Conservation (phyloP, 2,797 vertebrate species). For the Anabas testudineus region DNA sequence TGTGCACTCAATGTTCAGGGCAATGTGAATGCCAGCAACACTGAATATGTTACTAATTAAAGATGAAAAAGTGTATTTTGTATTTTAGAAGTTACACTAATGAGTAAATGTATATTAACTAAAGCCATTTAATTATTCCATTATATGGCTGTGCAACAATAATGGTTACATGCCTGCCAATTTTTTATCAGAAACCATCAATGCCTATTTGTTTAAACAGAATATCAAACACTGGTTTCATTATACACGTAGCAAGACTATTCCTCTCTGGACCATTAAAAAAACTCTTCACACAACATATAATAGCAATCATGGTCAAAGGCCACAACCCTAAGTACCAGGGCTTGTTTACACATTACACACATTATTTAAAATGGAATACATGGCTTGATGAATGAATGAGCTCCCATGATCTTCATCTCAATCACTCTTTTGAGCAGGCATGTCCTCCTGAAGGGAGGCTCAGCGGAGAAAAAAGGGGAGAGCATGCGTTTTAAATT, state of each 20-base stretch:
- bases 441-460: slow-evolving; percentile 57
- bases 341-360: slow-evolving; percentile 67
- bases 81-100: neutral
- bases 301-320: slow-evolving; percentile 59
- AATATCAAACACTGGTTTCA: slow-evolving; percentile 14
- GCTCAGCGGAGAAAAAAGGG: slow-evolving; percentile 47
- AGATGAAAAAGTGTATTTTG: neutral
- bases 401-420: slow-evolving; percentile 58
- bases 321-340: slow-evolving; percentile 46
- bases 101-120: no score
- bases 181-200: neutral
- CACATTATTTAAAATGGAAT: slow-evolving; percentile 61
- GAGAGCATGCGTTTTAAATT: slow-evolving; percentile 71
- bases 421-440: slow-evolving; percentile 58
- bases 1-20: slow-evolving; percentile 15
- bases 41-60: slow-evolving; percentile 2
- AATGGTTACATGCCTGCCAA: no score
- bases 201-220: slow-evolving; percentile 13
- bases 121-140: no score
- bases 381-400: slow-evolving; percentile 71
- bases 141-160: no score
- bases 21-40: slow-evolving; percentile 13
- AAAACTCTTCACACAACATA: slow-evolving; percentile 42
- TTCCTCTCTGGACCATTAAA: slow-evolving; percentile 17
- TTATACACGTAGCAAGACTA: slow-evolving; percentile 22